Base-by-base conservation (phyloP, 2,113 vertebrate species). In the Pipa parva region DNA sequence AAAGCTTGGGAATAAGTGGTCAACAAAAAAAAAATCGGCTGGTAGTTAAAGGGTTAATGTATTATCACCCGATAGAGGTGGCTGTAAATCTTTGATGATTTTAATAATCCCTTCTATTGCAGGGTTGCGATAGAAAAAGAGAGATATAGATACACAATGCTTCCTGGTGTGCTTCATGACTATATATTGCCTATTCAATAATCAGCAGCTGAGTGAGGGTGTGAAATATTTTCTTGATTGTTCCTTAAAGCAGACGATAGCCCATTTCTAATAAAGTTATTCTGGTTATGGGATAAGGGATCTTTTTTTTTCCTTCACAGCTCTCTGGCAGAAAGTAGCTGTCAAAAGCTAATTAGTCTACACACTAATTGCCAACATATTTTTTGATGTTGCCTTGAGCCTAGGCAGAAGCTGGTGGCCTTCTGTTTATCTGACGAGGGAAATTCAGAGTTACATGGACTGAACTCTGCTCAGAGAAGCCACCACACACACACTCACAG, bases 341-440 rank as follows among this genome's bases (percentile, higher is more conserved):
- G 66, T 70, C 66, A 61, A 46, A 51, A 61, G 57, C 51, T 70
- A 61, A 70, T 70, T 70, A 70, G 31, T 26, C 25, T 33, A 6
- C 33, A 18, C 49, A 46, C 48, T 70, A 70, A 70, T 70, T 61
- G 58, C 26, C 48, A 54, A 45, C 49, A 70, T 70, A 61, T 54
- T 70, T 51, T 54, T 63, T 61, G 24, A 61, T 37, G 29, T 54
- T 70, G 48, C 57, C 66, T 70, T 25, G 12, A 61, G 66, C 58
- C 57, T 25, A 45, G 24, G 18, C 66, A 52, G 55, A 61, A 50
- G 31, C 33, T 61, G 48, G 33, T 70, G 37, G 58, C 48, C 57
- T 60, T 70, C 57, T 70, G 66, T 45, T 70, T 15, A n/a, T 61
- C 33, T 20, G 52, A 36, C 49, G 42, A 18, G 46, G 57, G 49